A percentile compares a stretch with the other conserved stretches of the same genome.
Evolutionary conservation across 2,113 vertebrate species (phyloP).

Genomic region (Haemorhous mexicanus): DNA sequence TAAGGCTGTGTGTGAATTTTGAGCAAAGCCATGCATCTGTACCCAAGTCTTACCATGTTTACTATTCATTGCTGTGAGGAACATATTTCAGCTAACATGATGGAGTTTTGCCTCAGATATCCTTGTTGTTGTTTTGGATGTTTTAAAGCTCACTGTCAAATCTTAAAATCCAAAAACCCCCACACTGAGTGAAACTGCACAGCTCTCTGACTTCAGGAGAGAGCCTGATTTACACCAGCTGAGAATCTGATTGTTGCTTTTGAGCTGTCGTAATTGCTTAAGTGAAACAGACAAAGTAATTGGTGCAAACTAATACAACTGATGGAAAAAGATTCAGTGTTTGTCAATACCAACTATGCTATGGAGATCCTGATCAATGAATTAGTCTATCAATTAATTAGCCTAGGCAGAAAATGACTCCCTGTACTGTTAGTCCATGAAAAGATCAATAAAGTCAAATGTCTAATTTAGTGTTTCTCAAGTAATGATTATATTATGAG

Average conservation of each 20-base stretch:
- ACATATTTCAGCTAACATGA: not conserved
- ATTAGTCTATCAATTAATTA: slow-evolving; percentile 85
- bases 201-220: not conserved
- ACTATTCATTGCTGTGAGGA: not conserved
- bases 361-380: slow-evolving; percentile 82
- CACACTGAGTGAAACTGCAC: not conserved
- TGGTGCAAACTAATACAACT: slow-evolving; percentile 72
- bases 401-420: slow-evolving; percentile 86
- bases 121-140: not conserved
- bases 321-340: slow-evolving; percentile 76
- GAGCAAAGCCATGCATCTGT: not conserved
- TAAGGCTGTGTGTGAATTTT: not conserved
- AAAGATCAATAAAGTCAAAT: slow-evolving; percentile 90
- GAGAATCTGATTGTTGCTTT: not conserved
- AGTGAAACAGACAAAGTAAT: slow-evolving; percentile 63
- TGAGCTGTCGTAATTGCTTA: slow-evolving; percentile 48
- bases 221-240: slow-evolving; percentile 36
- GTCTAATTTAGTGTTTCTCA: slow-evolving; percentile 80
- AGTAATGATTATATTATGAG: slow-evolving; percentile 70
- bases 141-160: not conserved
- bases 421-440: slow-evolving; percentile 80
- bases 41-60: not conserved
- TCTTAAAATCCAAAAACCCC: not conserved
- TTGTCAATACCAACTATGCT: slow-evolving; percentile 78
- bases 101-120: not conserved